Evolutionary conservation across 2,797 vertebrate genomes (phyloP).

Genomic region (Vultur gryphus): DNA sequence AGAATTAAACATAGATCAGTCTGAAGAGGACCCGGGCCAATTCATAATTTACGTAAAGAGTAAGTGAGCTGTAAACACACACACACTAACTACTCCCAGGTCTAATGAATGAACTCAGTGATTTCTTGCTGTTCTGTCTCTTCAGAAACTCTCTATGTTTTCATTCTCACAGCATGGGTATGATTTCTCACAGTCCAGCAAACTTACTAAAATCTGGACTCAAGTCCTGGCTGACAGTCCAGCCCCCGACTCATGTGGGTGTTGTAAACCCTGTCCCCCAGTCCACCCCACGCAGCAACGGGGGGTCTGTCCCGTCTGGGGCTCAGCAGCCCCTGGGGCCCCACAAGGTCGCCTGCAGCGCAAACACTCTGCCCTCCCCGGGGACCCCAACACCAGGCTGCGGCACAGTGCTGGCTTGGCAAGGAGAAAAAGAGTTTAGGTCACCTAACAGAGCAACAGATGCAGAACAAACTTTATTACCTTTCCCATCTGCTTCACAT

Average conservation of each 20-base stretch:
- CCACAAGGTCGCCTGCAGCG: fast-evolving
- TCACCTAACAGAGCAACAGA: not conserved
- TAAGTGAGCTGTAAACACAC: not conserved
- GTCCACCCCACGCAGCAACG: fast-evolving
- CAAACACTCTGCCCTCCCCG: not conserved
- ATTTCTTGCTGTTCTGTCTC: not conserved
- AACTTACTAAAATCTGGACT: not conserved
- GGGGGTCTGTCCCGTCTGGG: fast-evolving
- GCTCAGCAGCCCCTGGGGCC: fast-evolving
- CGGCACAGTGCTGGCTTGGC: fast-evolving
- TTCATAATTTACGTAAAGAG: not conserved
- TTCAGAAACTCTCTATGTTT: not conserved
- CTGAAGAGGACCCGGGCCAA: not conserved
- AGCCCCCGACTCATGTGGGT: fast-evolving
- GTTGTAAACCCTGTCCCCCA: fast-evolving
- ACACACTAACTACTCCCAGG: not conserved
- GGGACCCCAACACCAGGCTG: not conserved
- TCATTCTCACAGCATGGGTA: not conserved
- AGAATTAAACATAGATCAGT: not conserved
- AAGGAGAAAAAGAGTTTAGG: not conserved
- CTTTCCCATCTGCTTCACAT: not conserved
- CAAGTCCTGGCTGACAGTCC: not conserved
- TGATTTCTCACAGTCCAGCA: not conserved
- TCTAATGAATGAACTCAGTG: not conserved
- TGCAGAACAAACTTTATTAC: fast-evolving